Base-by-base conservation (phyloP, 2,888 invertebrate genomes). In the Hedya salicella region DNA sequence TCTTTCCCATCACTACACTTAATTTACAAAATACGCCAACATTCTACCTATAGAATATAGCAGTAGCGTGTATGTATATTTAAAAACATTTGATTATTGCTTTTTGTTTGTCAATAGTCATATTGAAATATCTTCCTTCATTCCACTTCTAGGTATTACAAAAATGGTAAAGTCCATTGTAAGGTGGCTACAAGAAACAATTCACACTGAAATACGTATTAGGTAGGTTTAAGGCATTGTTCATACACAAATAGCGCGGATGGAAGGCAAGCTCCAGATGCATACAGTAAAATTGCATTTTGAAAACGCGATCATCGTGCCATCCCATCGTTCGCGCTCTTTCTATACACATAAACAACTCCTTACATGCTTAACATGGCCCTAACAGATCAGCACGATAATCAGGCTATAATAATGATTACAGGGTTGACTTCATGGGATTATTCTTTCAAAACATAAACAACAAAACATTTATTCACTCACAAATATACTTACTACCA, bases 401-500 rank as follows among this genome's bases (percentile, higher is more conserved):
- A 52, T 40, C 39, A 46, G 39, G 50, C 16, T 56, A 59, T 40
- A 40, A 56, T 48, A 54, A 54, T 19, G 16, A 66, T 54, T 61
- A 48, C 59, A 61, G 40, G 48, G 49, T 56, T 66, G 13, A 40
- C 49, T 48, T 48, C 57, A 39, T 63, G 39, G 17, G 42, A 40
- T 54, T 49, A 46, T 57, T 59, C 52, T 46, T 44, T 59, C 53
- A 19, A 17, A 66, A 52, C 68, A 71, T 67, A 69, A 75, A 77
- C 76, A 75, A 71, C 25, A 25, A 25, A 25, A 36, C 36, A 78
- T 78, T 78, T 83, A 79, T 77, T 78, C 78, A 80, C 80, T 78
- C 75, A 76, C 81, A 84, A 85, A 85, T 82, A 82, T 79, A 36
- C 39, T n/a, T 60, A 60, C 82, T 6, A 4, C 3, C 88, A 85